These are phyloP conservation scores for Melipona beecheii DNA, from an alignment of 2,888 invertebrate genomes.

Conservation along the genomic window DNA sequence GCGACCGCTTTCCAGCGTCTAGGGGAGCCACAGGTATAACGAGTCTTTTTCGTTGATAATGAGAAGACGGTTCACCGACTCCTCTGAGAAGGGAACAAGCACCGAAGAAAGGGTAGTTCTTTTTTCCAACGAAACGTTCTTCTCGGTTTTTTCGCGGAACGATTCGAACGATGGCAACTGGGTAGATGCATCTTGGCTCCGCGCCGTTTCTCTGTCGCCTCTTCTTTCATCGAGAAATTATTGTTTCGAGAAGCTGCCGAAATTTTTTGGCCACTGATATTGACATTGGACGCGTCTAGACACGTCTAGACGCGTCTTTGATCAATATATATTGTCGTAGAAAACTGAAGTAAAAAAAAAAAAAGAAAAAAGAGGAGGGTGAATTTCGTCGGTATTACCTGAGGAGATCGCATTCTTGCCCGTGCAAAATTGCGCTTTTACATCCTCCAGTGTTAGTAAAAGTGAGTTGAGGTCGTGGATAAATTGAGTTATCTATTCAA, in stretches of 20 bases:
- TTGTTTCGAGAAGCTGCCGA: slow-evolving; percentile 36
- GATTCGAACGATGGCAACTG: slow-evolving; percentile 43
- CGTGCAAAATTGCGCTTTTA: slow-evolving; percentile 38
- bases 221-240: slow-evolving; percentile 55
- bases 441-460: slow-evolving; percentile 49
- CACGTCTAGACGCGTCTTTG: slow-evolving; percentile 74
- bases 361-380: slow-evolving; percentile 30
- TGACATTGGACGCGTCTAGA: slow-evolving; percentile 73
- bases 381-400: slow-evolving; percentile 34
- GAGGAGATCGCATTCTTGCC: slow-evolving; percentile 34
- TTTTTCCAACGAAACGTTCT: slow-evolving; percentile 14
- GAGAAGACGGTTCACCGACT: slow-evolving; percentile 56
- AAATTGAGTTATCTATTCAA: slow-evolving; percentile 67
- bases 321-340: slow-evolving; percentile 31
- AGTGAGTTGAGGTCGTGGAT: slow-evolving; percentile 71
- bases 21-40: slow-evolving; percentile 40
- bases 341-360: slow-evolving; percentile 42
- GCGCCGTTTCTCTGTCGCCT: slow-evolving; percentile 27
- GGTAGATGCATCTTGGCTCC: slow-evolving; percentile 62
- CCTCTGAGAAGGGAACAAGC: slow-evolving; percentile 45
- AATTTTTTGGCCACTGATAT: slow-evolving; percentile 45
- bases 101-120: slow-evolving; percentile 36
- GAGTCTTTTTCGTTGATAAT: slow-evolving; percentile 57
- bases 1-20: slow-evolving; percentile 41
- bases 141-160: slow-evolving; percentile 14